Conservation (phyloP, 2,888 invertebrate genomes). For the Colletes collaris region DNA sequence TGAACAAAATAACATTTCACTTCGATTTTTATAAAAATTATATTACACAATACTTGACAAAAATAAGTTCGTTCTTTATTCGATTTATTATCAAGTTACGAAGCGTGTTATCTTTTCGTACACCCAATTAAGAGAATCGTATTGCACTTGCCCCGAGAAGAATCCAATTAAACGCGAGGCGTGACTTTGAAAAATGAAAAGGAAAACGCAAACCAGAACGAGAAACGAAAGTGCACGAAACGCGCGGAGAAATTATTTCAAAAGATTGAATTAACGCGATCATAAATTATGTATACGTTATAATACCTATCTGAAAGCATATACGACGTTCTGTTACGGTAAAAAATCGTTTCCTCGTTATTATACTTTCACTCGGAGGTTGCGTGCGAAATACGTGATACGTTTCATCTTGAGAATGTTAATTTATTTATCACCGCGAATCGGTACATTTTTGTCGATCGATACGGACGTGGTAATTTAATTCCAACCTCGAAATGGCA, state of each 20-base stretch:
- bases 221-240: constrained; percentile 25
- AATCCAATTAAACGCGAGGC: neutral
- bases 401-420: constrained; percentile 14
- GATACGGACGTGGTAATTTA: too few species aligned
- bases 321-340: constrained; percentile 17
- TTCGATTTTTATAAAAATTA: too few species aligned
- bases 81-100: too few species aligned
- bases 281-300: constrained; percentile 32
- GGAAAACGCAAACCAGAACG: constrained; percentile 3
- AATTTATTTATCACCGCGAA: neutral
- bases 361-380: constrained; percentile 34
- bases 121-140: constrained; percentile 59
- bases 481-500: too few species aligned
- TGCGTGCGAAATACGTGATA: constrained; percentile 15
- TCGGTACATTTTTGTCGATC: neutral
- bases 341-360: constrained; percentile 22
- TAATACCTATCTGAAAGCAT: constrained; percentile 21
- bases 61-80: too few species aligned
- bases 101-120: constrained; percentile 4
- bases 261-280: constrained; percentile 2
- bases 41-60: too few species aligned
- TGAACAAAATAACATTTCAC: too few species aligned
- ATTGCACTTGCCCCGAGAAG: constrained; percentile 6
- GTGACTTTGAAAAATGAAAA: constrained; percentile 1
- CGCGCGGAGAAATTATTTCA: constrained; percentile 11